Percentiles rank a stretch among this genome's conserved stretches.
Evolutionary conservation across 2,113 vertebrate species (phyloP).

Genomic region (Melanostigma gelatinosum): DNA sequence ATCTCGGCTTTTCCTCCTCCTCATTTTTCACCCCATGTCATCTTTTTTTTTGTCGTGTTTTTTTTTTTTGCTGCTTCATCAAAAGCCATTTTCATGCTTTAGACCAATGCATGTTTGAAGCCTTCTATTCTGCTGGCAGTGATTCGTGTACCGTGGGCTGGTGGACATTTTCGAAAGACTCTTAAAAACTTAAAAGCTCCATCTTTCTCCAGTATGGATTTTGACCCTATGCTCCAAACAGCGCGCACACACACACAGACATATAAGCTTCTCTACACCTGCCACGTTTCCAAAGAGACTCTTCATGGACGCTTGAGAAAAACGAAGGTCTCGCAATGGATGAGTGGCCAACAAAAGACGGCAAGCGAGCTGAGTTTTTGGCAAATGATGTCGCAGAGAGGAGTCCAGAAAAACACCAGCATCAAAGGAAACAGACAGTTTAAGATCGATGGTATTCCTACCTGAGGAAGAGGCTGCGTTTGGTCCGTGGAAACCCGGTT

Average conservation of each 20-base stretch:
- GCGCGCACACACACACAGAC: background rate
- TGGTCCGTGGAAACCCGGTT: background rate
- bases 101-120: conserved; percentile 59
- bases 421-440: conserved; percentile 31
- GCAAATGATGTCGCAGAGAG: conserved; percentile 36
- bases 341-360: conserved; percentile 21
- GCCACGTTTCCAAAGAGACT: conserved; percentile 49
- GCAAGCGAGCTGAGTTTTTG: background rate
- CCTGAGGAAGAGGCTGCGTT: background rate
- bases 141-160: conserved; percentile 20
- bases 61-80: conserved; percentile 39
- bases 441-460: conserved; percentile 1
- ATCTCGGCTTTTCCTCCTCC: conserved; percentile 24
- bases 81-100: conserved; percentile 49
- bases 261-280: background rate
- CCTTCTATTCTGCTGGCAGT: conserved; percentile 41
- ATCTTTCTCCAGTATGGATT: conserved; percentile 26
- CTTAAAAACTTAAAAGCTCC: background rate
- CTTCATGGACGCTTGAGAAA: background rate
- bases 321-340: conserved; percentile 27
- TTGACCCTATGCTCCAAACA: conserved; percentile 5
- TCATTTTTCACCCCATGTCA: conserved; percentile 4
- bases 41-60: background rate
- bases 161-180: conserved; percentile 37
- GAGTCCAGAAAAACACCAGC: conserved; percentile 65